phyloP scores from a whole-genome alignment of 2,888 invertebrate genomes.

The Polyommatus iphigenia region DNA sequence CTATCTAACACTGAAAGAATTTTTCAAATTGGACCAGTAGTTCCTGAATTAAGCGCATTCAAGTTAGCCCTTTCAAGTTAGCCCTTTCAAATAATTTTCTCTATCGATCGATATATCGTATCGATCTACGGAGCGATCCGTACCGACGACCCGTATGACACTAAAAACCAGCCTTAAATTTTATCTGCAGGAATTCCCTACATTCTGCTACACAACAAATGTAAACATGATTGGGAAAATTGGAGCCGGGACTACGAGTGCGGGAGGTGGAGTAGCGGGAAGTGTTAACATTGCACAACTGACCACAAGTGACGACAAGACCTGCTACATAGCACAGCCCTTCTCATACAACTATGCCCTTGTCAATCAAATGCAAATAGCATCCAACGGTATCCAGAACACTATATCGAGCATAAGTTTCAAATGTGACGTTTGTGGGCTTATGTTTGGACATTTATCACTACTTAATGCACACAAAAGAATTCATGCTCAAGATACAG shows the following conservation, averaged over 20 bases:
- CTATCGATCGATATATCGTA: too few relatives aligned
- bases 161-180: too few relatives aligned
- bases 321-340: slow-evolving; percentile 87
- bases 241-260: slow-evolving; percentile 65
- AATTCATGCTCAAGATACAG: slow-evolving; percentile 84
- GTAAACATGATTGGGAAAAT: slow-evolving; percentile 85
- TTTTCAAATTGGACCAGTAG: too few relatives aligned
- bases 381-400: slow-evolving; percentile 84
- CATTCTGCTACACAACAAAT: slow-evolving; percentile 85
- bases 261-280: slow-evolving; percentile 64
- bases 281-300: slow-evolving; percentile 86
- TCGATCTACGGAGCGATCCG: too few relatives aligned
- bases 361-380: slow-evolving; percentile 92
- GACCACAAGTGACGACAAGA: slow-evolving; percentile 83
- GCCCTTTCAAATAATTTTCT: too few relatives aligned
- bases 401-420: slow-evolving; percentile 90
- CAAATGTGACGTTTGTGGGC: slow-evolving; percentile 92
- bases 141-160: too few relatives aligned
- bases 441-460: slow-evolving; percentile 91
- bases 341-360: slow-evolving; percentile 91
- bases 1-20: too few relatives aligned
- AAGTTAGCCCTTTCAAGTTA: too few relatives aligned
- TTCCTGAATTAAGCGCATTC: too few relatives aligned
- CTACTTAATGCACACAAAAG: slow-evolving; percentile 92
- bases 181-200: slow-evolving; percentile 81